Base-by-base conservation (phyloP, 1,140 invertebrate genomes). In the Wasmannia auropunctata region DNA sequence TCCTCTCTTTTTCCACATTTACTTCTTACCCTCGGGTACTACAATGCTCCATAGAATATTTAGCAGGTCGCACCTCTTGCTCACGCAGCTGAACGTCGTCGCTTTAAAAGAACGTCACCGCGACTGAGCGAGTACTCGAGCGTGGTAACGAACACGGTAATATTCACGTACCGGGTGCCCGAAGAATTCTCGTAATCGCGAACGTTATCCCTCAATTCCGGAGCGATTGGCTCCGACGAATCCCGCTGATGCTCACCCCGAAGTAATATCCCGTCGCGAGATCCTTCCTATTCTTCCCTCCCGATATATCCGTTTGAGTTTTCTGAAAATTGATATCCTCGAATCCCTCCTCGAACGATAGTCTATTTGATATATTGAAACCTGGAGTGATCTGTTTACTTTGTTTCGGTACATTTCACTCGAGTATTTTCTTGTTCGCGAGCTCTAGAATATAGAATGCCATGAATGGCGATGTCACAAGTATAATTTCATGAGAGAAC, bases 21-120 rank as follows among this genome's bases (percentile, higher is more conserved):
- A 70, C 83, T 80, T 76, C 79, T 85, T 81, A 85, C 70, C 75
- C 77, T 40, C 63, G 34, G 60, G 58, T 87, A 80, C 54, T 49
- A 62, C 75, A 46, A 72, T 46, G 77, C 90, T 85, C 62, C 81
- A 75, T 88, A 88, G 91, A 93, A 92, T 93, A 93, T 93, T 93
- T 90, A 93, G 72, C 91, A 87, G 88, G 72, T 92, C 88, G 85
- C 87, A 84, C 75, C 88, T 89, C 60, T 83, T 72, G 72, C 25
- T 83, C 60, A 19, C n/a, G n/a, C 51, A 40, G 62, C 25, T 76
- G 40, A 79, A 60, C 54, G 63, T 69, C 43, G 40, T 43, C 62
- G 58, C n/a, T 89, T 88, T 70, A 88, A 89, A 83, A 56, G 43
- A 40, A 46, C 37, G 85, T 86, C 22, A 74, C 54, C 60, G 31